Evolutionary conservation across 2,113 vertebrate species (phyloP).

Genomic region (Eublepharis macularius): DNA sequence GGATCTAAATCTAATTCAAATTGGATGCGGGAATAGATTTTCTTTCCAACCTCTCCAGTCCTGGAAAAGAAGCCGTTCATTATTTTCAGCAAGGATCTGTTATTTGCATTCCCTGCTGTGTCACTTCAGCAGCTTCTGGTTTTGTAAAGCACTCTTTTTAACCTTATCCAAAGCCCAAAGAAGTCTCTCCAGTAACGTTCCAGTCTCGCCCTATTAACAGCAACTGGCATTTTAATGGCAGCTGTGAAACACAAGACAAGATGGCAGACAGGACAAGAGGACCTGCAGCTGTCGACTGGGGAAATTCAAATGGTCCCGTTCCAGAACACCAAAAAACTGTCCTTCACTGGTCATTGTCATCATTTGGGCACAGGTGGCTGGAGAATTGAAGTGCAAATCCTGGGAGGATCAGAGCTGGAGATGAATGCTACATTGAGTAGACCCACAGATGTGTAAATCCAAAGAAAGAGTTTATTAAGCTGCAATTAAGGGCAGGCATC

Average conservation of each 20-base stretch:
- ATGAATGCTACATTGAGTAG: neutral
- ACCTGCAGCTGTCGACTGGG: neutral
- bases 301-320: too few relatives aligned
- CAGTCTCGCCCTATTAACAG: neutral
- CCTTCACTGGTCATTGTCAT: neutral
- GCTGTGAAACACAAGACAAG: neutral
- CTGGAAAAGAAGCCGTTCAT: slow-evolving; percentile 4
- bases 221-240: neutral
- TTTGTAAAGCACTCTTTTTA: slow-evolving; percentile 8
- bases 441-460: neutral
- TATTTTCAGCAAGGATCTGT: neutral
- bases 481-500: too few relatives aligned
- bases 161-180: neutral
- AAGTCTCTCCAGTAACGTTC: neutral
- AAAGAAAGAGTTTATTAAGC: too few relatives aligned
- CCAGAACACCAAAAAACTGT: neutral
- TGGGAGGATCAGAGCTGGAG: neutral
- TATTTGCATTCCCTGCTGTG: slow-evolving; percentile 18
- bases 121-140: neutral
- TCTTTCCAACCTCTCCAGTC: neutral
- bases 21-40: slow-evolving; percentile 8
- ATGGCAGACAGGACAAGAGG: neutral
- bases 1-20: slow-evolving; percentile 28
- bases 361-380: neutral
- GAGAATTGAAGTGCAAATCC: neutral